Evolutionary conservation across 2,888 invertebrate genomes (phyloP).

Genomic region (Thera obeliscata): DNA sequence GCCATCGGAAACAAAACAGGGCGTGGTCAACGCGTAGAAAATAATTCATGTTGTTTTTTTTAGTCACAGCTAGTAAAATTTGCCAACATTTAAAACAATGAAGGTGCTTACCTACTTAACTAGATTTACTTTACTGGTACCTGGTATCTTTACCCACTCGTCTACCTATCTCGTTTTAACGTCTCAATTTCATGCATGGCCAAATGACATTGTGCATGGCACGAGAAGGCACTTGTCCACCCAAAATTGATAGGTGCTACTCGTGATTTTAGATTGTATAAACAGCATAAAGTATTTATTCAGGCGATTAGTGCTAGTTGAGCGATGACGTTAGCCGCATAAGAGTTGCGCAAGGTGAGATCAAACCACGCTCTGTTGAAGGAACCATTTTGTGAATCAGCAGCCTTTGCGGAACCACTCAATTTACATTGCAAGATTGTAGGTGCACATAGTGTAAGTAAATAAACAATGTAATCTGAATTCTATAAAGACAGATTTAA

Average conservation of each 20-base stretch:
- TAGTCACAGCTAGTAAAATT: no score
- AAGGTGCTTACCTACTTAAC: no score
- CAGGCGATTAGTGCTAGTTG: constrained; percentile 59
- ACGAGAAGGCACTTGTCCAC: background rate
- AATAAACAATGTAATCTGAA: constrained; percentile 32
- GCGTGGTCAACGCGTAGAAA: no score
- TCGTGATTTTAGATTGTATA: constrained; percentile 33
- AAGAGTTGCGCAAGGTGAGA: constrained; percentile 65
- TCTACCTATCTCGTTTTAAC: background rate
- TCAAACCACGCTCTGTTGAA: constrained; percentile 53
- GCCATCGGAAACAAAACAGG: no score
- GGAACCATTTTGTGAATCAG: constrained; percentile 48
- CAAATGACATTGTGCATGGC: background rate
- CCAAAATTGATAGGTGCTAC: constrained; percentile 16
- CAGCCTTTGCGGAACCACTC: constrained; percentile 38
- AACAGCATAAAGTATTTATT: constrained; percentile 62
- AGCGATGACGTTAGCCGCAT: constrained; percentile 65
- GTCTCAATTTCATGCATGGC: background rate
- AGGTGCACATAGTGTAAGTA: constrained; percentile 9
- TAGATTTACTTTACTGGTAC: no score
- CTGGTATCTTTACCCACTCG: no score
- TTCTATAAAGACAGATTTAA: background rate
- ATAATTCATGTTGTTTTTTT: no score
- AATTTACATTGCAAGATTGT: constrained; percentile 19
- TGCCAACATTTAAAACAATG: no score